These are phyloP conservation scores for Nerophis ophidion DNA, from an alignment of 2,113 vertebrate species.

Conservation along the genomic window DNA sequence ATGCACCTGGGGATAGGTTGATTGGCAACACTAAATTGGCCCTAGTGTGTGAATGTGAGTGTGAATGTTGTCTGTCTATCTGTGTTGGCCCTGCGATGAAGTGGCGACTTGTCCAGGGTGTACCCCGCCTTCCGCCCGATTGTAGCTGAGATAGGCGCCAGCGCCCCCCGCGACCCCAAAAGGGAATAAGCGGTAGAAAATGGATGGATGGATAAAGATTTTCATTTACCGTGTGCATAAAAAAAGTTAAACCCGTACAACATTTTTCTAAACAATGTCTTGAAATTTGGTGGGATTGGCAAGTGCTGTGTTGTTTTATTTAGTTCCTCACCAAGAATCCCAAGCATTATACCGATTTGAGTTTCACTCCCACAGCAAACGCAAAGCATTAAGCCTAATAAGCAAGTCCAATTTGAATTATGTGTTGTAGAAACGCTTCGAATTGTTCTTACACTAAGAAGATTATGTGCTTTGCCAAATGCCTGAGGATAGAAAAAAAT, in stretches of 20 bases:
- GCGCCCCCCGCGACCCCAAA: too few relatives aligned
- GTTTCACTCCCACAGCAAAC: background rate
- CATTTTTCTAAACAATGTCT: background rate
- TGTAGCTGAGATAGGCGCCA: too few relatives aligned
- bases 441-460: constrained; percentile 39
- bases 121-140: too few relatives aligned
- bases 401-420: constrained; percentile 19
- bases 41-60: too few relatives aligned
- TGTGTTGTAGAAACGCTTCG: constrained; percentile 19
- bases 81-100: too few relatives aligned
- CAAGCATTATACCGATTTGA: background rate
- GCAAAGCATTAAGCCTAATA: constrained; percentile 6
- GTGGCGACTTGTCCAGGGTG: too few relatives aligned
- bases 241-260: background rate
- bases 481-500: constrained; percentile 28
- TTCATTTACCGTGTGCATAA: too few relatives aligned
- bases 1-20: too few relatives aligned
- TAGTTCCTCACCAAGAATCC: background rate
- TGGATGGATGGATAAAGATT: too few relatives aligned
- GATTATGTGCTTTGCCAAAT: constrained; percentile 59
- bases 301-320: background rate
- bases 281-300: background rate
- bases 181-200: too few relatives aligned
- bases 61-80: too few relatives aligned
- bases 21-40: too few relatives aligned